phyloP scores from a whole-genome alignment of 2,888 invertebrate genomes.

The Metalampra italica region DNA sequence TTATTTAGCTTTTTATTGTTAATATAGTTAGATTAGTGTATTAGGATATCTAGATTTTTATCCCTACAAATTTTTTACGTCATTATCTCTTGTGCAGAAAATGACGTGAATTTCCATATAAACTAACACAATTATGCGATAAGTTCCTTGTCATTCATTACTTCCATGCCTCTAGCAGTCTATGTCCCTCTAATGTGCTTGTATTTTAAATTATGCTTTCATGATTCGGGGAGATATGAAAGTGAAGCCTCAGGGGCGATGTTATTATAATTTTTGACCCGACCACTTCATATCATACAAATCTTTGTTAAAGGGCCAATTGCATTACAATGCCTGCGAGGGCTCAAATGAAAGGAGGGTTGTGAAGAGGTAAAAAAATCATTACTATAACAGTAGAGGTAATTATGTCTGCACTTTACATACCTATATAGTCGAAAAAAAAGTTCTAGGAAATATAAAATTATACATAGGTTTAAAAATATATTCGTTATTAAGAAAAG shows the following conservation, averaged over 20 bases:
- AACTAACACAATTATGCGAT: slow-evolving; percentile 14
- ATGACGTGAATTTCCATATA: background rate
- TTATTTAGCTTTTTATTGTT: too few relatives aligned
- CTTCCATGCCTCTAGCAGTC: slow-evolving; percentile 34
- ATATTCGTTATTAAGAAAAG: too few relatives aligned
- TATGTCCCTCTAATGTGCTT: slow-evolving; percentile 53
- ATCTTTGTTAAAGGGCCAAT: slow-evolving; percentile 50
- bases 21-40: too few relatives aligned
- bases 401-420: too few relatives aligned
- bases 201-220: slow-evolving; percentile 54
- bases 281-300: slow-evolving; percentile 35
- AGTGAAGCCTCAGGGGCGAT: slow-evolving; percentile 43
- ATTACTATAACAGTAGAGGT: too few relatives aligned
- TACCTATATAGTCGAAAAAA: too few relatives aligned
- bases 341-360: slow-evolving; percentile 18
- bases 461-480: too few relatives aligned
- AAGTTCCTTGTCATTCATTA: slow-evolving; percentile 22
- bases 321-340: slow-evolving; percentile 38
- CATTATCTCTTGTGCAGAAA: too few relatives aligned
- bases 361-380: slow-evolving; percentile 1
- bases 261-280: slow-evolving; percentile 46
- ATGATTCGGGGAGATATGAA: slow-evolving; percentile 64
- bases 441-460: too few relatives aligned
- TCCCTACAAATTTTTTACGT: too few relatives aligned
- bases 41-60: too few relatives aligned